These are phyloP conservation scores for Takifugu rubripes DNA, from an alignment of 2,797 vertebrate species.

Conservation along the genomic window DNA sequence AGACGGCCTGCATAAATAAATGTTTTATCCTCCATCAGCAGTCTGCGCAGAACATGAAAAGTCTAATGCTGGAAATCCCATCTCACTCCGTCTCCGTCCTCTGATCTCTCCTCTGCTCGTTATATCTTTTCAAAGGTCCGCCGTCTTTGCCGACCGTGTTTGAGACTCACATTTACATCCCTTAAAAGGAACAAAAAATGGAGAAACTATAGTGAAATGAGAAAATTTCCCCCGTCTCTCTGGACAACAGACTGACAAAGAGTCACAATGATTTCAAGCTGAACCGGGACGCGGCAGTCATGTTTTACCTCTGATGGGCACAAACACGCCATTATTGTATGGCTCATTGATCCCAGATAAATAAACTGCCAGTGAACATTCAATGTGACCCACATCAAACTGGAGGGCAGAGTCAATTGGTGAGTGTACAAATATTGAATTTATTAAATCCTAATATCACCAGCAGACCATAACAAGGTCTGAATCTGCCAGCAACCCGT, in stretches of 20 bases:
- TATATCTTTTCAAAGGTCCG: conserved; percentile 1
- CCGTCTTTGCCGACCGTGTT: too few species aligned
- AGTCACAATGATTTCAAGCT: conserved; percentile 9
- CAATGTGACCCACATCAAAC: conserved; percentile 19
- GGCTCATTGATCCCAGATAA: too few species aligned
- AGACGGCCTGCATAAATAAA: conserved; percentile 30
- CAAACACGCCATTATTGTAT: too few species aligned
- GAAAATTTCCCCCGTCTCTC: too few species aligned
- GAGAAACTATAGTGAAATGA: too few species aligned
- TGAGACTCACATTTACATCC: too few species aligned
- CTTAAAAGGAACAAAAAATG: too few species aligned
- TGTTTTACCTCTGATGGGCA: too few species aligned
- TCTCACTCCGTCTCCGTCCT: conserved; percentile 8
- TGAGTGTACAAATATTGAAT: conserved; percentile 45
- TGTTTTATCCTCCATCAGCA: conserved; percentile 38
- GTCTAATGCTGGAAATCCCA: conserved; percentile 7
- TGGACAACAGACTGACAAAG: too few species aligned
- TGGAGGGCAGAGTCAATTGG: conserved; percentile 11
- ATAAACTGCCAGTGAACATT: conserved; percentile 29
- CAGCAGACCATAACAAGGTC: conserved; percentile 18
- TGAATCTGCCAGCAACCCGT: conserved; percentile 14
- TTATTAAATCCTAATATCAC: conserved; percentile 35
- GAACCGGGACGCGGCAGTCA: too few species aligned
- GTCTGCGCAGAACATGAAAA: conserved; percentile 8
- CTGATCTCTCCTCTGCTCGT: conserved; percentile 18